Conservation (phyloP, 2,797 vertebrate species). For the Craterocephalus amniculus region DNA sequence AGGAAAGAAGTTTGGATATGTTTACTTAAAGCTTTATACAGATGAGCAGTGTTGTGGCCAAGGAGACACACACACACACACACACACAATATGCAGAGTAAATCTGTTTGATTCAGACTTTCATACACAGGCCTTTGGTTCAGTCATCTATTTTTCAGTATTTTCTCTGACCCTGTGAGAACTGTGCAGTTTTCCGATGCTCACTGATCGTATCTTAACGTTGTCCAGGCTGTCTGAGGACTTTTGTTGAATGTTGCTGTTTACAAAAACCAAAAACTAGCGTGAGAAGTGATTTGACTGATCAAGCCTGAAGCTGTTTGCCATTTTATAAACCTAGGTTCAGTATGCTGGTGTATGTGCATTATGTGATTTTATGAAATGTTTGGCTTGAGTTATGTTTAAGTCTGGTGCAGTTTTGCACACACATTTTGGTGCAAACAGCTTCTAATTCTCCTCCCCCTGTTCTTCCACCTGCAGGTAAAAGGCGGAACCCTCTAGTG, state of each 20-base stretch:
- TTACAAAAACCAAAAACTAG: conserved; percentile 75
- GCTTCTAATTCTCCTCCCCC: too few relatives aligned
- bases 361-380: conserved; percentile 49
- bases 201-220: conserved; percentile 32
- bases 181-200: conserved; percentile 33
- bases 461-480: conserved; percentile 31
- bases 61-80: conserved; percentile 48
- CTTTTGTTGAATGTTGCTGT: conserved; percentile 70
- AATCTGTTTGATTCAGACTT: conserved; percentile 35
- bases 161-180: conserved; percentile 20
- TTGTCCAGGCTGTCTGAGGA: conserved; percentile 33
- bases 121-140: conserved; percentile 40
- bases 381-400: conserved; percentile 40
- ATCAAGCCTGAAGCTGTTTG: conserved; percentile 53
- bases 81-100: conserved; percentile 37
- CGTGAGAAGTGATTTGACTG: conserved; percentile 33
- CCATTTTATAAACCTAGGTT: conserved; percentile 62
- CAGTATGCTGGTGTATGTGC: conserved; percentile 59
- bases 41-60: conserved; percentile 25
- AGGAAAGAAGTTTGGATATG: conserved; percentile 51
- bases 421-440: conserved; percentile 37
- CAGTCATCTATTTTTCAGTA: conserved; percentile 22
- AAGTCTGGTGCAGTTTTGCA: conserved; percentile 39
- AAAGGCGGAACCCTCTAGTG: conserved; percentile 32
- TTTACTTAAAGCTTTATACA: conserved; percentile 62